Percentiles rank a stretch among this genome's conserved stretches.
These are phyloP conservation scores for Struthidea cinerea DNA, from an alignment of 2,113 vertebrate species.

Conservation along the genomic window DNA sequence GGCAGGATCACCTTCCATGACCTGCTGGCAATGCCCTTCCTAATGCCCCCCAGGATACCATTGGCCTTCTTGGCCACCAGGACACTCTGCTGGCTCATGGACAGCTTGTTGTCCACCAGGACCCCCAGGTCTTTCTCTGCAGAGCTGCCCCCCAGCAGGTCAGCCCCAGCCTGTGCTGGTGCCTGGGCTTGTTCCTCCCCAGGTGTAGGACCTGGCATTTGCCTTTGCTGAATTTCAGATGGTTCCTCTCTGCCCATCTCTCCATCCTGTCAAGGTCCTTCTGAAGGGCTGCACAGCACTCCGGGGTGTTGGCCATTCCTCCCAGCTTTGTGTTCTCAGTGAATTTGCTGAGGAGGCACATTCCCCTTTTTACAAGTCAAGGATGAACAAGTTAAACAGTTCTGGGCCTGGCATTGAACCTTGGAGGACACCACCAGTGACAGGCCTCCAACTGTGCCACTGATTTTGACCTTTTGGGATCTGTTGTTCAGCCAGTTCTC, in stretches of 20 bases:
- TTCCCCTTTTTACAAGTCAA: neutral
- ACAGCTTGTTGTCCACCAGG: neutral
- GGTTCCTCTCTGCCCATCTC: neutral
- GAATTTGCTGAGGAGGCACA: neutral
- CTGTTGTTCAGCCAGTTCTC: neutral
- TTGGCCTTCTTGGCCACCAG: neutral
- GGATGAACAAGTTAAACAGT: neutral
- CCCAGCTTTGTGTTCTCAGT: neutral
- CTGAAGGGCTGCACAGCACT: neutral
- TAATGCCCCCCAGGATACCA: neutral
- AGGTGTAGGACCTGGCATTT: neutral
- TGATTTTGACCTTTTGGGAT: neutral
- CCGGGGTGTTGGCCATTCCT: rapidly evolving
- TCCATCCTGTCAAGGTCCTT: rapidly evolving
- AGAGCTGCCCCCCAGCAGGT: neutral
- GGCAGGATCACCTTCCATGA: neutral
- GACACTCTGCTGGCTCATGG: neutral
- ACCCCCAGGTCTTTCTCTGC: neutral
- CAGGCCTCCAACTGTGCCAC: neutral
- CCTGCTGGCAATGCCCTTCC: neutral
- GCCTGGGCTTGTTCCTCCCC: neutral
- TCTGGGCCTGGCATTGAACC: neutral
- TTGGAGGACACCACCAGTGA: rapidly evolving
- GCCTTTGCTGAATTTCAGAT: neutral
- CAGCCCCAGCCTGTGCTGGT: neutral